Evolutionary conservation across 2,797 vertebrate genomes (phyloP).

Genomic region (Tarsius wallacei): DNA sequence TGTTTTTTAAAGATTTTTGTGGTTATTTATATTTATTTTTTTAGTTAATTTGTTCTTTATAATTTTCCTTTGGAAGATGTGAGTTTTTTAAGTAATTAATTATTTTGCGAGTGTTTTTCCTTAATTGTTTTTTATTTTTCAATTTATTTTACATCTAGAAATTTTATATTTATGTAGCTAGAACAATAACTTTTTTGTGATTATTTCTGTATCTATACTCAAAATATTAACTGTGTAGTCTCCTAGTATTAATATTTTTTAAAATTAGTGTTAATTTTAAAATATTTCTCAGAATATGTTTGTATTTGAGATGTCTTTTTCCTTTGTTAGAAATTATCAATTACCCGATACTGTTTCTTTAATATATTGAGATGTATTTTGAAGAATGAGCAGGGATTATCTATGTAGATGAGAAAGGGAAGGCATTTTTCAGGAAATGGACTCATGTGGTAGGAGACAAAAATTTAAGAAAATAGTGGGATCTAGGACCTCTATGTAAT

Average conservation of each 20-base stretch:
- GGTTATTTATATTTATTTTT: neutral
- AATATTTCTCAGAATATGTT: neutral
- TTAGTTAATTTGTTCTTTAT: neutral
- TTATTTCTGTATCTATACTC: neutral
- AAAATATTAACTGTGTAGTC: neutral
- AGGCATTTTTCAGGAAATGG: slow-evolving; percentile 13
- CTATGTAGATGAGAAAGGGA: neutral
- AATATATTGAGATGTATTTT: neutral
- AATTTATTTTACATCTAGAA: neutral
- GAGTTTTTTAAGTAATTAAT: neutral
- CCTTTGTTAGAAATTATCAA: neutral
- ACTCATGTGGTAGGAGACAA: neutral
- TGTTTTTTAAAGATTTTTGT: neutral
- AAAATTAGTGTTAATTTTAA: neutral
- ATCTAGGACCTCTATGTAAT: neutral
- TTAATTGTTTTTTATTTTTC: neutral
- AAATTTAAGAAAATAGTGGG: neutral
- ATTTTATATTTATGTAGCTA: neutral
- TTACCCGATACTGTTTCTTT: neutral
- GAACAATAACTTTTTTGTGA: neutral
- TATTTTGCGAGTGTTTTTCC: neutral
- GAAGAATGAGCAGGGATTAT: neutral
- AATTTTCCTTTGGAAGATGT: neutral
- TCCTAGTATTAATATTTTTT: neutral
- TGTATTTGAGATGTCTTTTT: slow-evolving; percentile 16